Evolutionary conservation across 2,113 vertebrate species (phyloP).

Genomic region (Sander vitreus): DNA sequence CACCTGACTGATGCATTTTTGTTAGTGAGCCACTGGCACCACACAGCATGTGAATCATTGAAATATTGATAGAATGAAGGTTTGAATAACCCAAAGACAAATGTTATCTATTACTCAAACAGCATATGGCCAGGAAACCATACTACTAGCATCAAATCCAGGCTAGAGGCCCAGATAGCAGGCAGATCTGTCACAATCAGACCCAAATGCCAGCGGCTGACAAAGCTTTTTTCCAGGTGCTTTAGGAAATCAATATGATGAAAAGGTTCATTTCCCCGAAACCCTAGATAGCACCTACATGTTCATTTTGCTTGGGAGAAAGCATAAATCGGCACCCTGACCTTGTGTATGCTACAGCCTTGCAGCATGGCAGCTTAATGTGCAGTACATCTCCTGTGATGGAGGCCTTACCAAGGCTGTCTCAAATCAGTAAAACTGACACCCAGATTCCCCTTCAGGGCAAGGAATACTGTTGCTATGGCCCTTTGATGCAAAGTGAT

Average conservation of each 20-base stretch:
- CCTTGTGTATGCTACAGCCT: constrained; percentile 79
- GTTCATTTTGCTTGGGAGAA: constrained; percentile 77
- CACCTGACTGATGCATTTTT: constrained; percentile 41
- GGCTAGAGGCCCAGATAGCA: constrained; percentile 67
- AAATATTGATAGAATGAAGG: constrained; percentile 66
- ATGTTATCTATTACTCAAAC: constrained; percentile 77
- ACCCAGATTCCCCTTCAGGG: constrained; percentile 37
- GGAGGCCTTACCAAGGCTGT: constrained; percentile 76
- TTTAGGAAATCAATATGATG: constrained; percentile 86
- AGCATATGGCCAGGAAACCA: constrained; percentile 53
- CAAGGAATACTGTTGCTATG: constrained; percentile 43
- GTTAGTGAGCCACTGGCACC: constrained; percentile 28
- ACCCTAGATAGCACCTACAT: constrained; percentile 69
- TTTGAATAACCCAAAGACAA: constrained; percentile 76
- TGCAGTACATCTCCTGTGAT: constrained; percentile 71
- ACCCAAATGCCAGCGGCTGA: constrained; percentile 79
- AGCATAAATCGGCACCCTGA: constrained; percentile 81
- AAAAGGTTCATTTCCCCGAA: constrained; percentile 83
- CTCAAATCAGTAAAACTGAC: constrained; percentile 77
- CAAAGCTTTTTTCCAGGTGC: constrained; percentile 83
- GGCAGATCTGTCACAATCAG: constrained; percentile 83
- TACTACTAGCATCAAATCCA: constrained; percentile 59
- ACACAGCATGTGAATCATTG: constrained; percentile 41
- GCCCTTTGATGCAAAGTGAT: constrained; percentile 60
- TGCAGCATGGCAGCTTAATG: constrained; percentile 71